Base-by-base conservation (phyloP, 2,888 invertebrate species). In the Lapara coniferarum region DNA sequence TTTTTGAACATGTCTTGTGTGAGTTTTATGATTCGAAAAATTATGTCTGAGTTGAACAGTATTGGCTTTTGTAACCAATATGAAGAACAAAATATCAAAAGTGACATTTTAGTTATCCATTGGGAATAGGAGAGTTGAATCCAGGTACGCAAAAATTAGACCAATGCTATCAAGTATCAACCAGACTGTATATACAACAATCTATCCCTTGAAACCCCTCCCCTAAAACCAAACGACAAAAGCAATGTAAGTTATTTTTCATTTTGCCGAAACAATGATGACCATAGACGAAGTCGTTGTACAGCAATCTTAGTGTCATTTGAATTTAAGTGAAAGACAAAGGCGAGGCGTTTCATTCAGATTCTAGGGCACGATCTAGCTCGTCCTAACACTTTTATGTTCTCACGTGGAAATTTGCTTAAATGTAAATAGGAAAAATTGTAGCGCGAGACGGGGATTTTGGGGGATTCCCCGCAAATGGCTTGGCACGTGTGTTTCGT, bases 351-450 rank as follows among this genome's bases (percentile, higher is more conserved):
- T 63, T 63, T 46, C 59, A 46, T 59, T 46, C 13, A 63, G 63
- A 46, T 63, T 55, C 55, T 19, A 55, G 55, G 19, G 19, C 63
- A 46, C 59, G 44, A 14, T 57, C n/a, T n/a, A 14, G 44, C 37
- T 13, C 37, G 13, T 59, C 19, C 63, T 63, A 63, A 49, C 46
- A 63, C 63, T 63, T 44, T 44, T 46, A 46, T 25, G 63, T 63
- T 19, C 49, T 19, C 49, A 63, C 63, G 63, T 63, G 46, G 63
- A 63, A 49, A 63, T 63, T 63, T 63, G 63, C 63, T 63, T 63
- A 63, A 63, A 63, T 63, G 63, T 63, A 63, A 63, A 63, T 63
- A 63, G 63, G 49, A 63, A 49, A 63, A 63, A 63, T 63, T 46
- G 63, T 63, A 46, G 56, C 63, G 46, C 19, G 46, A 44, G 12